Evolutionary conservation across 1,140 invertebrate genomes (phyloP).

Genomic region (Brachionus asplanchnoidis): DNA sequence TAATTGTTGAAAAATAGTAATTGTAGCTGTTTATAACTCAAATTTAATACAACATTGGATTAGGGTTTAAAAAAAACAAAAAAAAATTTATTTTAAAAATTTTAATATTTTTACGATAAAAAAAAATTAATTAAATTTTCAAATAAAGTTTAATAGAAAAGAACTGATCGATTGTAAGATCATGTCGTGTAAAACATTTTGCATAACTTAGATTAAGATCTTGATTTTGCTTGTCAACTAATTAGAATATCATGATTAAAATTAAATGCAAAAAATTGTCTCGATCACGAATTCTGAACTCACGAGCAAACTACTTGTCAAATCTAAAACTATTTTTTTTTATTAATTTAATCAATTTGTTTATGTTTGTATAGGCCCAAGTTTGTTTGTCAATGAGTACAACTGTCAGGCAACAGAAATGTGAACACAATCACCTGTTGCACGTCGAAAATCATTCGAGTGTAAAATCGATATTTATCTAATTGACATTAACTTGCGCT

Average conservation of each 20-base stretch:
- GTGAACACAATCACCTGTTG: not conserved
- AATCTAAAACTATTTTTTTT: not conserved
- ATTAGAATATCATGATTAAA: not conserved
- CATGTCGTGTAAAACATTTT: not conserved
- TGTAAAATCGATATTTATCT: constrained; percentile 4
- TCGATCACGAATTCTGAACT: not conserved
- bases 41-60: not conserved
- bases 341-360: constrained; percentile 1
- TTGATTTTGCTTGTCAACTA: not conserved
- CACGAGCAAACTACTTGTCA: not conserved
- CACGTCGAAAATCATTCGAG: not conserved
- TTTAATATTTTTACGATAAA: too few species aligned
- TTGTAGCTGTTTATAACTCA: not conserved
- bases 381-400: not conserved
- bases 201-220: not conserved
- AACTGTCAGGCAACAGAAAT: not conserved
- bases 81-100: too few species aligned
- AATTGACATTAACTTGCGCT: not conserved
- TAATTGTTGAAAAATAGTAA: not conserved
- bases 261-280: not conserved
- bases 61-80: too few species aligned
- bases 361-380: not conserved
- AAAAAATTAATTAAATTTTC: not conserved
- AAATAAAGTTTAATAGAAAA: not conserved
- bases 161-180: not conserved